Evolutionary conservation across 2,113 vertebrate genomes (phyloP), one percentile per base, ranked within the genome.

Genomic region (Nanorana parkeri): DNA sequence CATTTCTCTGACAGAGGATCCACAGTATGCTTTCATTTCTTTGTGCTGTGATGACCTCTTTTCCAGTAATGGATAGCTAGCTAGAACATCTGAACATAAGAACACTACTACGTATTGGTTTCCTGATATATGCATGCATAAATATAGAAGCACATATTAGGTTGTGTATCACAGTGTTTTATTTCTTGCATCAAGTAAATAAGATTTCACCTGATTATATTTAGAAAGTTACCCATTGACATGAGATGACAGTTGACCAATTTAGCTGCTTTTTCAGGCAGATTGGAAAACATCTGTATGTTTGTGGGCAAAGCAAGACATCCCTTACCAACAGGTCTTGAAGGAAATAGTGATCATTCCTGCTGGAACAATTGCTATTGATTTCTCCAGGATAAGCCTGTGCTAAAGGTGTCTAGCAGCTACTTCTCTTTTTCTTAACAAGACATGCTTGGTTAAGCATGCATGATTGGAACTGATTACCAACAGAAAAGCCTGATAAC

Each of bases 51-150:
- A 36, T 74, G 72, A 74, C 54, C 17, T 74, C n/a, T 60, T 58
- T 63, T 76, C 73, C 56, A 20, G 32, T 63, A 61, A 76, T 76
- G 61, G 56, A 76, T 76, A 36, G 26, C 56, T n/a, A 58, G 29
- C 56, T 76, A 76, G 73, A 20, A 75, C 72, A 76, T 76, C 56
- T 76, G 73, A 76, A 63, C 32, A 76, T 76, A 76, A 76, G 73
- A n/a, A 76, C 56, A 17, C 58, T 17, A 20, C 19, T 20, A 47
- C 56, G 21, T 63, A 76, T 76, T 76, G 61, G 56, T 61, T 76
- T 61, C 55, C 73, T 76, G 56, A 76, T 76, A 76, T 76, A 41
- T 76, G 32, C 13, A 61, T 76, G 51, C 20, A 24, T 76, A 76
- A 76, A 47, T 76, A 76, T 76, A 76, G 56, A 75, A 58, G 19